Conservation (phyloP, 2,797 vertebrate genomes). For the Amniataba percoides region DNA sequence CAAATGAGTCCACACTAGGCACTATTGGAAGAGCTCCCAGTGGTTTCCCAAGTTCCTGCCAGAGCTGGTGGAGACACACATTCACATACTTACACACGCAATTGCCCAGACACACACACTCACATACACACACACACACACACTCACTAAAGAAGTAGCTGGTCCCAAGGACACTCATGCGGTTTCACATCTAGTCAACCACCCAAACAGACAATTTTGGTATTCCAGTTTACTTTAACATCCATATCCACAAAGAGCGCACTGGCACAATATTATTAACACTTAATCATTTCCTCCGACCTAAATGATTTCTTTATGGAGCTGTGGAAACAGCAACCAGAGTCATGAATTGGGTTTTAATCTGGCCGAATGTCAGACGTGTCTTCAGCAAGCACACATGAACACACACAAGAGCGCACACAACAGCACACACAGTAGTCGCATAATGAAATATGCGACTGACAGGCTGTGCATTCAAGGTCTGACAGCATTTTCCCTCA, state of each 20-base stretch:
- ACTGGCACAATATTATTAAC: conserved; percentile 76
- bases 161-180: conserved; percentile 78
- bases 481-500: conserved; percentile 27
- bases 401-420: not conserved
- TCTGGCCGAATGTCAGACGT: conserved; percentile 67
- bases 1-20: conserved; percentile 69
- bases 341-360: conserved; percentile 67
- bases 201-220: conserved; percentile 74
- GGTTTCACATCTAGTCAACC: conserved; percentile 78
- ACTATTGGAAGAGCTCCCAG: conserved; percentile 74
- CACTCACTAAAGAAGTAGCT: conserved; percentile 35
- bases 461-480: conserved; percentile 4
- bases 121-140: conserved; percentile 30
- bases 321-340: conserved; percentile 76
- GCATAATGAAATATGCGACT: conserved; percentile 49
- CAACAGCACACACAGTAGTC: conserved; percentile 41
- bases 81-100: conserved; percentile 30
- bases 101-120: conserved; percentile 38
- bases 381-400: conserved; percentile 40
- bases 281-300: conserved; percentile 78
- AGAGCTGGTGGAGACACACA: conserved; percentile 61
- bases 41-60: conserved; percentile 74
- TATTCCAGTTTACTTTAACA: conserved; percentile 74
- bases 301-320: conserved; percentile 77
- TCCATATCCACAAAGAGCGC: conserved; percentile 66